Conservation (phyloP, 2,888 invertebrate genomes). For the Cactoblastis cactorum region DNA sequence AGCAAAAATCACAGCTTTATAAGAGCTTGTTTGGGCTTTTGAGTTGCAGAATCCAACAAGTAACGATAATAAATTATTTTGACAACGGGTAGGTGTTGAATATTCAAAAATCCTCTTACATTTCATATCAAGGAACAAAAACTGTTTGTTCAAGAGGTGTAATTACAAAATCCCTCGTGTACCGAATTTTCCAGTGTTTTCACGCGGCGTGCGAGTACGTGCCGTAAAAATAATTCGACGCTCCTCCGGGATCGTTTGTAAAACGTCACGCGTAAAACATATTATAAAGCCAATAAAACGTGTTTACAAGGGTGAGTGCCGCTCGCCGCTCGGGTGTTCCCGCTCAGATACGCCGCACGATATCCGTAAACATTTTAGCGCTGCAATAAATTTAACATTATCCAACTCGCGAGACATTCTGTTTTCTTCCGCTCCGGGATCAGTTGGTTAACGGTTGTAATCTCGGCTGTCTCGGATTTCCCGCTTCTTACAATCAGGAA, state of each 20-base stretch:
- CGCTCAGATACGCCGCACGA: constrained; percentile 45
- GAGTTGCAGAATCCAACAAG: too few species aligned
- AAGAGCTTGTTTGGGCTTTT: too few species aligned
- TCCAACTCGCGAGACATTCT: constrained; percentile 75
- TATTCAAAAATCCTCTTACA: constrained; percentile 32
- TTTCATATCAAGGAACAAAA: constrained; percentile 52
- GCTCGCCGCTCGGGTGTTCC: constrained; percentile 58
- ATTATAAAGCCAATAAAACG: constrained; percentile 80
- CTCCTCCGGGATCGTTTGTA: constrained; percentile 77
- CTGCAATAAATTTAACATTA: constrained; percentile 78
- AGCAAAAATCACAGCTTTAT: too few species aligned
- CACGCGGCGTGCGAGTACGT: constrained; percentile 64
- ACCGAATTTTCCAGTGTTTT: constrained; percentile 65
- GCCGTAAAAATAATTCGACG: constrained; percentile 77
- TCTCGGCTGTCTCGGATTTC: constrained; percentile 69
- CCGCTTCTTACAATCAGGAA: constrained; percentile 58
- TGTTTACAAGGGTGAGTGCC: constrained; percentile 78
- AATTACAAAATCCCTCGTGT: constrained; percentile 73
- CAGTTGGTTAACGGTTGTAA: constrained; percentile 76
- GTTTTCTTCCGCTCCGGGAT: constrained; percentile 73
- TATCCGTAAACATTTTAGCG: constrained; percentile 79
- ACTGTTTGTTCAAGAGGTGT: constrained; percentile 64
- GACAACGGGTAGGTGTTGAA: background rate
- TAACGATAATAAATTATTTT: constrained; percentile 1
- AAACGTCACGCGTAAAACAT: constrained; percentile 80